These are phyloP conservation scores for Mungos mungo DNA, from an alignment of 2,113 vertebrate genomes.

Conservation along the genomic window DNA sequence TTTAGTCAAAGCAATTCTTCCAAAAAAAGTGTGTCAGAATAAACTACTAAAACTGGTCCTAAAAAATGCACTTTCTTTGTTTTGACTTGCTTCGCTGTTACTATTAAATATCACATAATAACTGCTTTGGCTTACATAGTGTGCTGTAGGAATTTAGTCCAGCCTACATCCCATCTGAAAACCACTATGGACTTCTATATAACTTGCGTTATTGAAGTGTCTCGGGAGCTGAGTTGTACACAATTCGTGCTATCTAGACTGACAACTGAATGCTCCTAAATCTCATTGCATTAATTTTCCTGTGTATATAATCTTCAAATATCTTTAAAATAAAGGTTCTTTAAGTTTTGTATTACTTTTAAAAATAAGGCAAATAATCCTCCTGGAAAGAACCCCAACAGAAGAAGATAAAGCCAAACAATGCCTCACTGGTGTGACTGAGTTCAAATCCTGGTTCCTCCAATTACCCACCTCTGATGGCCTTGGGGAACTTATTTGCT, in stretches of 20 bases:
- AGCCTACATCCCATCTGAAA: constrained; percentile 79
- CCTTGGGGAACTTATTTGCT: not conserved
- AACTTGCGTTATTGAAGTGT: constrained; percentile 64
- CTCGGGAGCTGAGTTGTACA: constrained; percentile 26
- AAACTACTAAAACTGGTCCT: not conserved
- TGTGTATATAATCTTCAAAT: not conserved
- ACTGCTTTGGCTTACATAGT: constrained; percentile 56
- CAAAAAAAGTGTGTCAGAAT: constrained; percentile 24
- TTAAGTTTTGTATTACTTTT: not conserved
- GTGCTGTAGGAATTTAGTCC: constrained; percentile 57
- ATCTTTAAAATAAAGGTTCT: not conserved
- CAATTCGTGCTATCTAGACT: constrained; percentile 71
- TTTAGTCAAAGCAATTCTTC: not conserved
- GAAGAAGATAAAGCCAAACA: not conserved
- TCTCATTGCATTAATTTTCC: constrained; percentile 35
- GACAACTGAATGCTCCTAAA: constrained; percentile 70
- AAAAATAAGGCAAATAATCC: not conserved
- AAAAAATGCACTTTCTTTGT: constrained; percentile 42
- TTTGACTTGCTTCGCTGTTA: constrained; percentile 61
- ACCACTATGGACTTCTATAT: constrained; percentile 77
- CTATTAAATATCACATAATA: constrained; percentile 76
- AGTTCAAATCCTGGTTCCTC: not conserved
- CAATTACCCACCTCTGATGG: not conserved
- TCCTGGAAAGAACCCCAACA: not conserved
- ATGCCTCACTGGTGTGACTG: not conserved